A percentile compares a stretch with the other conserved stretches of the same genome.
Conservation (phyloP, 2,113 vertebrate genomes). For the Coreoperca whiteheadi region DNA sequence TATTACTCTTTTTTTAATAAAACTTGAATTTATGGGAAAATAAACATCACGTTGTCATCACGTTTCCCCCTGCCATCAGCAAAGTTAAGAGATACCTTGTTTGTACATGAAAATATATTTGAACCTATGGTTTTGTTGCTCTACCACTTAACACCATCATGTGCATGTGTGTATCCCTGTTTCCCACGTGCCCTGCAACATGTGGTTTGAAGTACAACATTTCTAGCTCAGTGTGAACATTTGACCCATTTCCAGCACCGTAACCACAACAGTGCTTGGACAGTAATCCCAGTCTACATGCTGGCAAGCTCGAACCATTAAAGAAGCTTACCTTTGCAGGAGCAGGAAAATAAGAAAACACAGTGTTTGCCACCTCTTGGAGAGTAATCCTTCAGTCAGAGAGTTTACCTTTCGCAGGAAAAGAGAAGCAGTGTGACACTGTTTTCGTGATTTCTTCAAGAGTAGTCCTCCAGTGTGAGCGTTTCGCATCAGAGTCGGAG, state of each 20-base stretch:
- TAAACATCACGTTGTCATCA: not conserved
- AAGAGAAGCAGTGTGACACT: not conserved
- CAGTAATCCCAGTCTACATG: not conserved
- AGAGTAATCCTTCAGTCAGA: constrained; percentile 49
- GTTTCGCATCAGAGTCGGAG: constrained; percentile 40
- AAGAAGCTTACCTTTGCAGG: constrained; percentile 52
- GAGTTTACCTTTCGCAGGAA: not conserved
- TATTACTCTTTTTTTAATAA: not conserved
- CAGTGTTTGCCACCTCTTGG: not conserved
- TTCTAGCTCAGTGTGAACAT: not conserved
- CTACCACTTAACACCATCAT: not conserved
- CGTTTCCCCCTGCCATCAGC: not conserved
- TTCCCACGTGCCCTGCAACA: not conserved
- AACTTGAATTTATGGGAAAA: not conserved
- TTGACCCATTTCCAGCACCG: not conserved
- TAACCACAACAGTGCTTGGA: not conserved
- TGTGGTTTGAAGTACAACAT: not conserved
- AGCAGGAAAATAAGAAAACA: not conserved
- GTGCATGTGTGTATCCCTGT: not conserved
- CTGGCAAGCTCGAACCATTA: not conserved
- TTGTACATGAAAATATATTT: not conserved
- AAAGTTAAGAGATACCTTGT: not conserved
- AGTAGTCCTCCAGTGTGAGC: constrained; percentile 36
- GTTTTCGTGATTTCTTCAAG: not conserved
- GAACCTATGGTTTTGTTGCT: not conserved